Evolutionary conservation across 2,113 vertebrate species (phyloP).

Genomic region (Xiphophorus couchianus): DNA sequence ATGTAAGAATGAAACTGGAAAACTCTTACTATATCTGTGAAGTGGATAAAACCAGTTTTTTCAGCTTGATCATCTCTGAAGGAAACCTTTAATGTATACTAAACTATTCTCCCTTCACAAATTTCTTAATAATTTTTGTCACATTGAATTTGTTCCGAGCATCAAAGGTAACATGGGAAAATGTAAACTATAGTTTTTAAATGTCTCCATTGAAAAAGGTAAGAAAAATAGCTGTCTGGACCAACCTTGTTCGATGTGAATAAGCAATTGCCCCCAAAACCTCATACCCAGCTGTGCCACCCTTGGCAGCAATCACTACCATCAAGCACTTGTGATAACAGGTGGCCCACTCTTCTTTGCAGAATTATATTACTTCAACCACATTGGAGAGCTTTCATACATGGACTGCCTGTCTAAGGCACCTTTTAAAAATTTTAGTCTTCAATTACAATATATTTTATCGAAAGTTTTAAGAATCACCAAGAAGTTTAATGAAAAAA

Average conservation of each 20-base stretch:
- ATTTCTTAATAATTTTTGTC: neutral
- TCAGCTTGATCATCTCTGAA: neutral
- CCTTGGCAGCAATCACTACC: neutral
- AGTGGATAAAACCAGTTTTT: neutral
- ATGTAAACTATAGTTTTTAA: neutral
- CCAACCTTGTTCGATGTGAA: neutral
- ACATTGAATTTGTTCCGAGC: neutral
- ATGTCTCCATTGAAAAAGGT: neutral
- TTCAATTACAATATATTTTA: neutral
- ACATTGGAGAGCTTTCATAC: neutral
- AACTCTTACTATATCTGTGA: neutral
- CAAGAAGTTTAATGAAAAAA: neutral
- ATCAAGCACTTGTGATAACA: neutral
- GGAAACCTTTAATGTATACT: neutral
- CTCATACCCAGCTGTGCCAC: neutral
- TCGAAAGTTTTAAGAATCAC: neutral
- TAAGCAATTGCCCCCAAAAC: neutral
- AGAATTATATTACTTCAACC: neutral
- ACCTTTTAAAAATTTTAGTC: too few relatives aligned
- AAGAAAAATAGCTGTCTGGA: neutral
- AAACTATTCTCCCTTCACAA: neutral
- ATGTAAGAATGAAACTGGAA: neutral
- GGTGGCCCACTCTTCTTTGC: neutral
- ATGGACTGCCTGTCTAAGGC: neutral
- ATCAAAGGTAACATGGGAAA: neutral